phyloP scores from a whole-genome alignment of 2,888 invertebrate species.

The Axea sp. region DNA sequence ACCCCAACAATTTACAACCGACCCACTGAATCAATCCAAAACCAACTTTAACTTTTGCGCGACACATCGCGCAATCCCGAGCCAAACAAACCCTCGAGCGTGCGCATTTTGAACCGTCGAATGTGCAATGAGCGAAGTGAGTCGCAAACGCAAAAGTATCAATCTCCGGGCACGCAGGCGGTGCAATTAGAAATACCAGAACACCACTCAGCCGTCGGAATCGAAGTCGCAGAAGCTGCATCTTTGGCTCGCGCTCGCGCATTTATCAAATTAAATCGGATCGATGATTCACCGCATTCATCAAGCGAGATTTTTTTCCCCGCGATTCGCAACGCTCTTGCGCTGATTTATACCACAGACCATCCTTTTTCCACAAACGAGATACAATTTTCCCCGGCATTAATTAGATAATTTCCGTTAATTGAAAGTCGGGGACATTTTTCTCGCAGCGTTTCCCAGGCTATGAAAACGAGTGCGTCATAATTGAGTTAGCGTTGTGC shows the following conservation, averaged over 20 bases:
- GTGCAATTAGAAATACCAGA: slow-evolving; percentile 64
- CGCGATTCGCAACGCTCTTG: slow-evolving; percentile 34
- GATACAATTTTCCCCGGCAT: slow-evolving; percentile 67
- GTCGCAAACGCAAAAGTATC: too few species aligned
- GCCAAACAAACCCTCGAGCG: too few species aligned
- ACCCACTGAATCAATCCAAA: too few species aligned
- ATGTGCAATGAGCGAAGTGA: too few species aligned
- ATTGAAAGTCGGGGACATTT: slow-evolving; percentile 77
- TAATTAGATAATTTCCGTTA: slow-evolving; percentile 79
- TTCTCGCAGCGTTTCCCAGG: slow-evolving; percentile 76
- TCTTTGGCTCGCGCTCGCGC: slow-evolving; percentile 2
- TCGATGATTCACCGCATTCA: slow-evolving; percentile 38
- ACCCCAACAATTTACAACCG: too few species aligned
- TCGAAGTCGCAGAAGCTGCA: slow-evolving; percentile 36
- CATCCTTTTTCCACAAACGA: slow-evolving; percentile 4
- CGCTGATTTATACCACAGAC: slow-evolving; percentile 9
- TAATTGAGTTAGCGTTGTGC: slow-evolving; percentile 78
- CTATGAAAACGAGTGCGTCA: slow-evolving; percentile 78
- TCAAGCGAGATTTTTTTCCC: slow-evolving; percentile 26
- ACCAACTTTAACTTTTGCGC: too few species aligned
- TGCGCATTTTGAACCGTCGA: too few species aligned
- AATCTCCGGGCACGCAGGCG: not conserved
- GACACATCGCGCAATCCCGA: too few species aligned
- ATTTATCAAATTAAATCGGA: slow-evolving; percentile 57
- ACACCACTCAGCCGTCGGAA: slow-evolving; percentile 52